Conservation (phyloP, 2,888 invertebrate genomes). For the Sarcophaga caerulescens region DNA sequence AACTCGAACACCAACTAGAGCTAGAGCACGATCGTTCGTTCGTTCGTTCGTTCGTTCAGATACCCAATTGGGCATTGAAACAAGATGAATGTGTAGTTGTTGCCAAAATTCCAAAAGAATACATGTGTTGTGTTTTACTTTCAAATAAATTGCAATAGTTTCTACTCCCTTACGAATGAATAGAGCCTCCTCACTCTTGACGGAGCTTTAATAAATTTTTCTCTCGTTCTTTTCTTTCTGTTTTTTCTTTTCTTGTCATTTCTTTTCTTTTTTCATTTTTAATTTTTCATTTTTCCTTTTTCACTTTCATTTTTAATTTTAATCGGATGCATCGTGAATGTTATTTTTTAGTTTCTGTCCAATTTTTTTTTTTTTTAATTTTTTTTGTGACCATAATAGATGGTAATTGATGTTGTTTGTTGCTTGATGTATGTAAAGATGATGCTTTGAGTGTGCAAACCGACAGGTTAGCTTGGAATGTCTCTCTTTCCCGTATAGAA, state of each 20-base stretch:
- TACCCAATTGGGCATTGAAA: not conserved
- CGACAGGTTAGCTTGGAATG: slow-evolving; percentile 63
- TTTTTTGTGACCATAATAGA: slow-evolving; percentile 62
- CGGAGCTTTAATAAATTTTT: too few species aligned
- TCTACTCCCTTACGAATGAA: not conserved
- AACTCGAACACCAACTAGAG: slow-evolving; percentile 59
- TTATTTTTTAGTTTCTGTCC: slow-evolving; percentile 28
- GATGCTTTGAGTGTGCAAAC: slow-evolving; percentile 71
- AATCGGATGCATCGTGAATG: slow-evolving; percentile 46
- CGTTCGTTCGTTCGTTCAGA: not conserved
- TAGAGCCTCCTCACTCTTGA: too few species aligned
- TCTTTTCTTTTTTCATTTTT: not conserved
- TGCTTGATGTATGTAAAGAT: slow-evolving; percentile 77
- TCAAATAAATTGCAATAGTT: not conserved
- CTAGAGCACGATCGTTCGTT: slow-evolving; percentile 57
- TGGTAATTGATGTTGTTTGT: slow-evolving; percentile 80
- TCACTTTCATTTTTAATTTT: not conserved
- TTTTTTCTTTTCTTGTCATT: slow-evolving; percentile 9
- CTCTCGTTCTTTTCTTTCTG: slow-evolving; percentile 1
- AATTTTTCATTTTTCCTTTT: too few species aligned
- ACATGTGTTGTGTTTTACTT: not conserved
- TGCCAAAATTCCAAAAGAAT: not conserved
- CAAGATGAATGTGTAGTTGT: not conserved
- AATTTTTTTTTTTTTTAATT: not conserved
- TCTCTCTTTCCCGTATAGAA: not conserved